phyloP scores from a whole-genome alignment of 1,140 invertebrate genomes.

The Caenorhabditis inopinata region DNA sequence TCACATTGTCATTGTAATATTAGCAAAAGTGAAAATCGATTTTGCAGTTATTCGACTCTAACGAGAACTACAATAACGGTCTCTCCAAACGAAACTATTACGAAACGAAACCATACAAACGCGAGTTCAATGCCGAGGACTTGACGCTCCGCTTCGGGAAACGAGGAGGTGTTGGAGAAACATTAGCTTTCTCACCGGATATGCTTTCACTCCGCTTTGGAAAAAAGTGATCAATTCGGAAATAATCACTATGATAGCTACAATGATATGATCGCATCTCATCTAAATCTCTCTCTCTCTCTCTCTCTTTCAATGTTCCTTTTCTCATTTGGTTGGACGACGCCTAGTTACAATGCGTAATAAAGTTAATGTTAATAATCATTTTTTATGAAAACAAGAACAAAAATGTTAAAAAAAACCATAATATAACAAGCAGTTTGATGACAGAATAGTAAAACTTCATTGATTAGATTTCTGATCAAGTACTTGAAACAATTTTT shows the following conservation, averaged over 20 bases:
- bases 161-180: neutral
- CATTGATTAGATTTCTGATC: no score
- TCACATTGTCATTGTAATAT: no score
- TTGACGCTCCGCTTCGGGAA: constrained; percentile 37
- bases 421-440: no score
- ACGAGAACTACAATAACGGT: neutral
- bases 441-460: no score
- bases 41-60: neutral
- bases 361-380: neutral
- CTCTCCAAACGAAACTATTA: neutral
- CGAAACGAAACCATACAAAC: constrained; percentile 25
- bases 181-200: neutral
- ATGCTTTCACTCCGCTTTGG: constrained; percentile 9
- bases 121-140: constrained; percentile 35
- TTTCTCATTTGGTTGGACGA: neutral
- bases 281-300: neutral
- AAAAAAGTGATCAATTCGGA: neutral
- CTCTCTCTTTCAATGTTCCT: neutral
- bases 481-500: no score
- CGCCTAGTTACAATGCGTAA: constrained; percentile 17
- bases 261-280: neutral
- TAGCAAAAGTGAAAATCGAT: no score
- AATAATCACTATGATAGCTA: neutral
- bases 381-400: no score
- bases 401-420: no score